These are phyloP conservation scores for Rhinolophus sinicus DNA, from an alignment of 2,113 vertebrate species.

Conservation along the genomic window DNA sequence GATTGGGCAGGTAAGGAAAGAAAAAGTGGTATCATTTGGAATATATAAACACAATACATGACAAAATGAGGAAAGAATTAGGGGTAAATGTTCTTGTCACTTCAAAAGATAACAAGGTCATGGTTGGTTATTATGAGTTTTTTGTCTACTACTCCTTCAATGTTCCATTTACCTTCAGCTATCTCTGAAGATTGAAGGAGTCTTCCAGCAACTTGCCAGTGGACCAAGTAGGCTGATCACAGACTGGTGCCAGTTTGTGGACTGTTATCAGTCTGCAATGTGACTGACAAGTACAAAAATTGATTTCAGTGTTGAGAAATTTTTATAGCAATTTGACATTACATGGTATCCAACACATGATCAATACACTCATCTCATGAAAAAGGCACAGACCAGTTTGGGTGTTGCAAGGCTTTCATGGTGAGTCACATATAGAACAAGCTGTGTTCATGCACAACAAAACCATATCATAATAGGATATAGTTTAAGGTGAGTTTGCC, in stretches of 20 bases:
- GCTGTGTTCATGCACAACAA: neutral
- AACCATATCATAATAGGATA: neutral
- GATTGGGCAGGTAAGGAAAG: neutral
- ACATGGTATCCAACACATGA: neutral
- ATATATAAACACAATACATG: neutral
- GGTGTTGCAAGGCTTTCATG: neutral
- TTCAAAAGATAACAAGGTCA: neutral
- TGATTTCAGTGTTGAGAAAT: neutral
- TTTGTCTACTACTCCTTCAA: neutral
- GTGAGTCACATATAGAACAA: neutral
- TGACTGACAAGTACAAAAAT: neutral
- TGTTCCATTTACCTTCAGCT: neutral
- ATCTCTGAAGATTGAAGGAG: neutral
- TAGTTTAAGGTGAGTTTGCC: neutral
- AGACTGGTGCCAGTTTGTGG: neutral
- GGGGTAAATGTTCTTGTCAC: neutral
- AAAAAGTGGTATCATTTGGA: neutral
- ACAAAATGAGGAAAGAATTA: neutral
- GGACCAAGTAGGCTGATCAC: neutral
- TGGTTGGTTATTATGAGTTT: neutral
- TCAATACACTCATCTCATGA: neutral
- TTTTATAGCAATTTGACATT: constrained; percentile 26
- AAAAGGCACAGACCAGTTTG: neutral
- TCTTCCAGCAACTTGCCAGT: neutral
- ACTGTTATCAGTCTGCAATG: neutral